These are phyloP conservation scores for Limenitis camilla DNA, from an alignment of 2,888 invertebrate species.

Conservation along the genomic window DNA sequence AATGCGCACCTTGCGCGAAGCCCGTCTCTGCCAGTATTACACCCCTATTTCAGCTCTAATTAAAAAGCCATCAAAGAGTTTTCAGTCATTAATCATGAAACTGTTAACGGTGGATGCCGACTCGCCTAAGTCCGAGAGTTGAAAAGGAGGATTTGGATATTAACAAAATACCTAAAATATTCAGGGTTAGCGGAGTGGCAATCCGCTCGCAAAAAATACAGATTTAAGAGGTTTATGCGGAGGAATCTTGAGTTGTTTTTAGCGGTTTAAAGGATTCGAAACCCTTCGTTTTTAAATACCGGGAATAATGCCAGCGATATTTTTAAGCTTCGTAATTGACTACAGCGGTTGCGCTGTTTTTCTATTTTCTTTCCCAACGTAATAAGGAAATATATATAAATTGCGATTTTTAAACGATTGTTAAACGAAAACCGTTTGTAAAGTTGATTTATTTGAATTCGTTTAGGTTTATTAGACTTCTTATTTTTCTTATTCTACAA, in stretches of 20 bases:
- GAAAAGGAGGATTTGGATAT: conserved; percentile 68
- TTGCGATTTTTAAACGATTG: conserved; percentile 44
- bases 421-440: conserved; percentile 47
- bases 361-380: conserved; percentile 34
- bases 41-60: conserved; percentile 74
- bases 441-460: conserved; percentile 48
- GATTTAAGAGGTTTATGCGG: conserved; percentile 57
- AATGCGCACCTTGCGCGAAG: conserved; percentile 42
- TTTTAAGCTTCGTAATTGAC: conserved; percentile 67
- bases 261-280: conserved; percentile 64
- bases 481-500: conserved; percentile 2
- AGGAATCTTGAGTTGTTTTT: conserved; percentile 61
- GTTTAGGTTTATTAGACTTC: conserved; percentile 34
- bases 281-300: conserved; percentile 53
- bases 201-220: conserved; percentile 55
- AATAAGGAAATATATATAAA: conserved; percentile 51
- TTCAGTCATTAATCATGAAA: conserved; percentile 75
- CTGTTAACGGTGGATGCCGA: conserved; percentile 72
- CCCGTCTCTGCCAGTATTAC: conserved; percentile 54
- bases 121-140: conserved; percentile 57
- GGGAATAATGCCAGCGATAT: conserved; percentile 58
- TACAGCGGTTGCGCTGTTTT: conserved; percentile 44
- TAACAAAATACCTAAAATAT: conserved; percentile 69
- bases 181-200: conserved; percentile 65
- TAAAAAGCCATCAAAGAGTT: conserved; percentile 76